phyloP scores from a whole-genome alignment of 2,113 vertebrate genomes.

The Heterotilapia buettikoferi region DNA sequence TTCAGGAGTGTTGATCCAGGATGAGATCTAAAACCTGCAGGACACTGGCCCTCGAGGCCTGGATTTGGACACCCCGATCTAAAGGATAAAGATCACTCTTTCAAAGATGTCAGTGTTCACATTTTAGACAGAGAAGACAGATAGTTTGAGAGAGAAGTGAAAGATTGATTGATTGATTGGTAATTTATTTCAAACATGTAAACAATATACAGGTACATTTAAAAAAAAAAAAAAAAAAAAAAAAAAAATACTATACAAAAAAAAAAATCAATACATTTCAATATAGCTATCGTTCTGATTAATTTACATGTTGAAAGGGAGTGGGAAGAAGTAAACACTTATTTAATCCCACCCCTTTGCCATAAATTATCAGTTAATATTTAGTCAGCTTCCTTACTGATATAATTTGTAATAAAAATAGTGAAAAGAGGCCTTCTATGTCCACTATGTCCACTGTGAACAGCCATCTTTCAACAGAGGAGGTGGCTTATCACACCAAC shows the following conservation, averaged over 20 bases:
- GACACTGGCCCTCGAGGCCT: fast-evolving
- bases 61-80: background rate
- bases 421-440: background rate
- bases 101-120: background rate
- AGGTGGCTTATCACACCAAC: background rate
- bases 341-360: too few species aligned
- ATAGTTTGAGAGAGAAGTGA: background rate
- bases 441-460: background rate
- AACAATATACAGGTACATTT: too few species aligned
- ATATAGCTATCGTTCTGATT: too few species aligned
- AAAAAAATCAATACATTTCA: too few species aligned
- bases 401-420: too few species aligned
- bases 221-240: too few species aligned
- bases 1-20: background rate
- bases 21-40: background rate
- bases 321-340: too few species aligned
- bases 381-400: too few species aligned
- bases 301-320: too few species aligned
- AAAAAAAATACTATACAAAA: too few species aligned
- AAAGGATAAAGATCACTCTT: background rate
- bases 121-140: background rate
- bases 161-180: background rate
- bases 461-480: background rate
- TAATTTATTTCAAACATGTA: too few species aligned
- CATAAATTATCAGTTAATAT: too few species aligned